Evolutionary conservation across 2,113 vertebrate genomes (phyloP), one percentile per base, ranked within the genome.

Genomic region (Nymphicus hollandicus): DNA sequence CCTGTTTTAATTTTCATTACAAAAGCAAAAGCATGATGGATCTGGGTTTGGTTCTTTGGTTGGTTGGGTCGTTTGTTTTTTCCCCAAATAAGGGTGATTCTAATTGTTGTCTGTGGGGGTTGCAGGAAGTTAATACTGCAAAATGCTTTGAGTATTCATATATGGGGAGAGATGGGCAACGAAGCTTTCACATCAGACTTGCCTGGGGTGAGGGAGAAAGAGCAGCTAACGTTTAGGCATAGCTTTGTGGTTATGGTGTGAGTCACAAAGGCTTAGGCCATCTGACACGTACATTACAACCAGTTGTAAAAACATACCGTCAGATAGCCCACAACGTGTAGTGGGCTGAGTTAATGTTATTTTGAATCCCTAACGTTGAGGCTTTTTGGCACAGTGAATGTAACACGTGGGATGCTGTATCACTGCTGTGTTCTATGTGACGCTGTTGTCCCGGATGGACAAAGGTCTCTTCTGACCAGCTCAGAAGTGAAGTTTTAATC

Each of bases 291-390:
- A 91, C 85, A 88, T 94, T 92, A 46, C 81, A 95, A 95, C 89
- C 94, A 96, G 91, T 96, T 95, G 95, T 97, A 56, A 89, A 96
- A 97, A 97, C 86, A 95, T 91, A 56, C 86, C 43, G 17, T 73
- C 69, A 80, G 82, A 43, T 72, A 73, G 17, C 65, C 65, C 71
- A 79, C 89, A 87, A 20, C 50, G 49, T 70, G 66, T 44, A 94
- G 87, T 70, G 89, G 93, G 66, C 66, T 65, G 94, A 85, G 84
- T 77, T 88, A 70, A 86, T 37, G 69, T 64, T 91, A 16, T 46
- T 86, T 88, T 44, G 89, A 87, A 76, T 82, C 46, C 29, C 3
- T 69, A 85, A 46, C 2, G 23, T 63, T 77, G n/a, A 63, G 2
- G 18, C 72, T 91, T 44, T 55, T 74, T 95, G 94, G 63, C 85